These are phyloP conservation scores for Bubo scandiacus DNA, from an alignment of 2,113 vertebrate species.

Conservation along the genomic window DNA sequence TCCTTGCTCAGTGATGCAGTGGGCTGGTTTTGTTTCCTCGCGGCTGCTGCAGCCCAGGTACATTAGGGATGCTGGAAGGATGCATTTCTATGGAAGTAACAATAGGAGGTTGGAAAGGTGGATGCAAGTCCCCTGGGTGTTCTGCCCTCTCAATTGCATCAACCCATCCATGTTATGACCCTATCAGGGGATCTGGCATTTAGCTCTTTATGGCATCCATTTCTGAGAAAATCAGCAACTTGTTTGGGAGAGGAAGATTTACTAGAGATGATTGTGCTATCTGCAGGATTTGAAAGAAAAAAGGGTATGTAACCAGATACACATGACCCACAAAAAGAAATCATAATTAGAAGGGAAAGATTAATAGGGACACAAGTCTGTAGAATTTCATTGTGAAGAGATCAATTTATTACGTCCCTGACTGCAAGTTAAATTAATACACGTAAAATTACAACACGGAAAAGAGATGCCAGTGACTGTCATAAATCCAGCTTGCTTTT, in stretches of 20 bases:
- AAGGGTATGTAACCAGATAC: background rate
- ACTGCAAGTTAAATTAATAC: background rate
- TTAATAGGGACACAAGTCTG: background rate
- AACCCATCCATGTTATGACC: background rate
- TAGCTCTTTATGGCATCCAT: background rate
- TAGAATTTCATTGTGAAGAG: constrained; percentile 3
- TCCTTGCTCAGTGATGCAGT: background rate
- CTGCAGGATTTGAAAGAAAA: background rate
- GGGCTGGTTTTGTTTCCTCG: background rate
- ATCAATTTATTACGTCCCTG: constrained; percentile 13
- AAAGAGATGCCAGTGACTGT: background rate
- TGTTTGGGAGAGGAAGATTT: background rate
- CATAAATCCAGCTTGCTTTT: background rate
- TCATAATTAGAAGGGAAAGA: background rate
- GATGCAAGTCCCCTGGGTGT: background rate
- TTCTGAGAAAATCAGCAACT: background rate
- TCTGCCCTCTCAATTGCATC: background rate
- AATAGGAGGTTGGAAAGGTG: background rate
- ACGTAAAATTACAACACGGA: background rate
- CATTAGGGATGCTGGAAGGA: background rate
- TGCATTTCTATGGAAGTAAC: background rate
- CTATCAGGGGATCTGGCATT: background rate
- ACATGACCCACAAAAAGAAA: background rate
- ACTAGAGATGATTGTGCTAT: background rate
- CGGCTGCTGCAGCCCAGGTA: background rate